These are phyloP conservation scores for Lutra lutra DNA, from an alignment of 2,797 vertebrate genomes.

Conservation along the genomic window DNA sequence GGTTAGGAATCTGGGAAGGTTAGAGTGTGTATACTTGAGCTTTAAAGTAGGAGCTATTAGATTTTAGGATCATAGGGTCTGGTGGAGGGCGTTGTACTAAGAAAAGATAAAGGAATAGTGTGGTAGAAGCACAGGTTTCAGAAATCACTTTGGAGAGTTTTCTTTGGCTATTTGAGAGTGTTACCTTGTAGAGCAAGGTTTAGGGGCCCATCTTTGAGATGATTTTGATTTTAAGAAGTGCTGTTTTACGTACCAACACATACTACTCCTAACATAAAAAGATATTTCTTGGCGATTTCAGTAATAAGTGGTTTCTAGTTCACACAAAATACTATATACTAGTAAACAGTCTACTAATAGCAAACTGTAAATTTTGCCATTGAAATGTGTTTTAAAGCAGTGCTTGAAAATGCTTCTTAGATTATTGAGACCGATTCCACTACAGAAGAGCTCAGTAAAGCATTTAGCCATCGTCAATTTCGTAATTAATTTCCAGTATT, in stretches of 20 bases:
- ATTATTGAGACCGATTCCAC: not conserved
- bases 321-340: slow-evolving; percentile 59
- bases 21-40: not conserved
- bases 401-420: slow-evolving; percentile 56
- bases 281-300: slow-evolving; percentile 39
- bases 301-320: slow-evolving; percentile 12
- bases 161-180: slow-evolving; percentile 29
- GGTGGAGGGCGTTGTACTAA: not conserved
- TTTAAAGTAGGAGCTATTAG: slow-evolving; percentile 5
- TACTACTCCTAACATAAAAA: slow-evolving; percentile 18
- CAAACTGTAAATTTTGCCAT: slow-evolving; percentile 55
- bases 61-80: slow-evolving; percentile 39
- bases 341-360: slow-evolving; percentile 52
- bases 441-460: slow-evolving; percentile 32
- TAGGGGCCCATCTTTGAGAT: slow-evolving; percentile 34
- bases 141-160: slow-evolving; percentile 45
- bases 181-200: slow-evolving; percentile 44
- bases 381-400: slow-evolving; percentile 68
- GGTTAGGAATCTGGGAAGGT: slow-evolving; percentile 30
- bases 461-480: slow-evolving; percentile 50
- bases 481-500: slow-evolving; percentile 25
- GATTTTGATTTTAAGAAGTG: slow-evolving; percentile 44
- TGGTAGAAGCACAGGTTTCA: slow-evolving; percentile 44
- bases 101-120: not conserved
- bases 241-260: slow-evolving; percentile 39